Evolutionary conservation across 1,140 invertebrate species (phyloP).

Genomic region (Harlomillsia oculata): DNA sequence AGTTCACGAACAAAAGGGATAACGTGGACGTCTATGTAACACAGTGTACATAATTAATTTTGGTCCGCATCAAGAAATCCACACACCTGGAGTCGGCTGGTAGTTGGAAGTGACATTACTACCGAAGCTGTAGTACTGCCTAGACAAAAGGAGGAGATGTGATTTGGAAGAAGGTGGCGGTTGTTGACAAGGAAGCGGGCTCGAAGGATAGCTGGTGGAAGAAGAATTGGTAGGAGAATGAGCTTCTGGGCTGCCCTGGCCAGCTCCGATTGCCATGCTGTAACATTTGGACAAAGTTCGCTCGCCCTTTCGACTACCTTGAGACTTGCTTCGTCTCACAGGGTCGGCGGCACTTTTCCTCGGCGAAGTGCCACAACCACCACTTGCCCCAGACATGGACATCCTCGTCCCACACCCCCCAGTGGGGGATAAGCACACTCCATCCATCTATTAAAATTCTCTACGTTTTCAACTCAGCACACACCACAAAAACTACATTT

Average conservation of each 20-base stretch:
- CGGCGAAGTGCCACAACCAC: conserved; percentile 32
- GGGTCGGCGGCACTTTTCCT: conserved; percentile 37
- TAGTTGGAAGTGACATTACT: conserved; percentile 47
- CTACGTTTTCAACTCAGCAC: neutral
- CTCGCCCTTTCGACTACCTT: conserved; percentile 62
- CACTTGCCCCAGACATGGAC: conserved; percentile 38
- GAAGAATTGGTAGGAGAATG: conserved; percentile 42
- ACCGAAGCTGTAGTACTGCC: conserved; percentile 82
- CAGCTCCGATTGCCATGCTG: conserved; percentile 62
- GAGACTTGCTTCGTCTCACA: conserved; percentile 64
- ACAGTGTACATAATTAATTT: too few relatives aligned
- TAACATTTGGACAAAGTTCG: conserved; percentile 72
- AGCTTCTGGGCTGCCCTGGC: conserved; percentile 40
- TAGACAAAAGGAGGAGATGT: conserved; percentile 45
- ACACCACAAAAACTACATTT: neutral
- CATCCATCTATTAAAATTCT: conserved; percentile 58
- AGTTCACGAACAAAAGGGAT: too few relatives aligned
- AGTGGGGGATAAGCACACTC: conserved; percentile 58
- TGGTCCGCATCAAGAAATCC: neutral
- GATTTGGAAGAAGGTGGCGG: conserved; percentile 16
- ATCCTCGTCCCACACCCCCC: conserved; percentile 41
- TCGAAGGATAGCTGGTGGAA: conserved; percentile 37
- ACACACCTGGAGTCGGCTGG: conserved; percentile 13
- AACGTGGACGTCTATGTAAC: too few relatives aligned
- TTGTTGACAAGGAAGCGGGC: conserved; percentile 22